Percentiles rank a stretch among this genome's conserved stretches.
phyloP scores from a whole-genome alignment of 2,888 invertebrate species.

The Aphidius colemani region DNA sequence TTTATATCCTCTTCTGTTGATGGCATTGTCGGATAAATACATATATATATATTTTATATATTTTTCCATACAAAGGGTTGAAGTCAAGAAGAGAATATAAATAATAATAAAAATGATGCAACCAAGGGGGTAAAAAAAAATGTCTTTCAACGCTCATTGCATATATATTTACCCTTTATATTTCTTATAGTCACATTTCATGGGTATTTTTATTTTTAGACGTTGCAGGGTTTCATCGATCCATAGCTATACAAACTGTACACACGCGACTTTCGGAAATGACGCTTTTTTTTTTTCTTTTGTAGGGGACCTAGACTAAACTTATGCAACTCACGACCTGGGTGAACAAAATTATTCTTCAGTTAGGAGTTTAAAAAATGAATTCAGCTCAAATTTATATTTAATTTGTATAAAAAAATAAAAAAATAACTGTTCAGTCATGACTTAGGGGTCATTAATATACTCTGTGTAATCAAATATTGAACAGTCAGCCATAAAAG shows the following conservation, averaged over 20 bases:
- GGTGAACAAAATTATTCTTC: slow-evolving; percentile 2
- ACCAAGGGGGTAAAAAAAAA: slow-evolving; percentile 35
- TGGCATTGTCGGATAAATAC: slow-evolving; percentile 5
- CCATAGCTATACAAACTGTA: not conserved
- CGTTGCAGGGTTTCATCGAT: slow-evolving; percentile 5
- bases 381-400: not conserved
- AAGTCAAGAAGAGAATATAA: slow-evolving; percentile 28
- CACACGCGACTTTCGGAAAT: slow-evolving; percentile 11
- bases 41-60: slow-evolving; percentile 6
- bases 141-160: slow-evolving; percentile 11
- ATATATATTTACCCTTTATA: slow-evolving; percentile 38
- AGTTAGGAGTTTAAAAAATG: not conserved
- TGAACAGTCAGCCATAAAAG: not conserved
- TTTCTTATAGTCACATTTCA: slow-evolving; percentile 19
- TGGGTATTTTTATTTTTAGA: not conserved
- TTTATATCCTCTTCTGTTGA: not conserved
- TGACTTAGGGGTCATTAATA: not conserved
- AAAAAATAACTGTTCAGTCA: not conserved
- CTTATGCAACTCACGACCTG: slow-evolving; percentile 6
- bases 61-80: not conserved
- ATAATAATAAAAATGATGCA: slow-evolving; percentile 11
- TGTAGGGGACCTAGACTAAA: not conserved
- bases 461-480: not conserved
- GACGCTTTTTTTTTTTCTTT: not conserved
- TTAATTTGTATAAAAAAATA: not conserved